Conservation (phyloP, 2,888 invertebrate genomes). For the Drosophila falleni region DNA sequence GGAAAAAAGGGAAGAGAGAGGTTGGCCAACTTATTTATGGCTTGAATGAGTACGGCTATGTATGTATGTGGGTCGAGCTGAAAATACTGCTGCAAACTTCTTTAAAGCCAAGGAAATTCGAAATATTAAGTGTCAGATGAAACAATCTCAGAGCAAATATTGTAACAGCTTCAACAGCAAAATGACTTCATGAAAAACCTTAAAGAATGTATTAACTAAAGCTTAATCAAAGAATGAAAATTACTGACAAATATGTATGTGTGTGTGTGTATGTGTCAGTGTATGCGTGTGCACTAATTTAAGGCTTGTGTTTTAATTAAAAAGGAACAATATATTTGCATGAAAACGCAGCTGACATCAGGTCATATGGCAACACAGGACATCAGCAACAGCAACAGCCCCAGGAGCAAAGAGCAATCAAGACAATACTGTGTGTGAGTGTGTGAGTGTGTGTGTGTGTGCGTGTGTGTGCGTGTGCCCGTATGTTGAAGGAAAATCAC, state of each 20-base stretch:
- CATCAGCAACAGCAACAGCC: slow-evolving; percentile 36
- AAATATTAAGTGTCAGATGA: slow-evolving; percentile 41
- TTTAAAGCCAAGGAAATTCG: slow-evolving; percentile 44
- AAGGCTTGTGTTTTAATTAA: slow-evolving; percentile 77
- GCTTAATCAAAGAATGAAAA: slow-evolving; percentile 26
- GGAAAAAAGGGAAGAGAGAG: background rate
- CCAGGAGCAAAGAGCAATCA: slow-evolving; percentile 50
- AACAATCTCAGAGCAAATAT: slow-evolving; percentile 56
- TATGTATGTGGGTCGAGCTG: slow-evolving; percentile 44
- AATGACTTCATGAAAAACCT: slow-evolving; percentile 57
- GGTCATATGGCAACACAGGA: slow-evolving; percentile 62
- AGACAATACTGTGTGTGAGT: background rate
- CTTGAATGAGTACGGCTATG: slow-evolving; percentile 24
- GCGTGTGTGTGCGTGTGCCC: background rate
- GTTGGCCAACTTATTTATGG: slow-evolving; percentile 55
- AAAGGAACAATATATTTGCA: slow-evolving; percentile 75
- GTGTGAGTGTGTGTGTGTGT: background rate
- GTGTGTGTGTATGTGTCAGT: slow-evolving; percentile 17
- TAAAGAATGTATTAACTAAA: slow-evolving; percentile 23
- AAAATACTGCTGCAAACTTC: slow-evolving; percentile 28
- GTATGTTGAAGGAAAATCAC: slow-evolving; percentile 31
- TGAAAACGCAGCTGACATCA: slow-evolving; percentile 72
- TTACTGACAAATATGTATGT: slow-evolving; percentile 11
- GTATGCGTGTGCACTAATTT: slow-evolving; percentile 59
- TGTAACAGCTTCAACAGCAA: slow-evolving; percentile 46